phyloP scores from a whole-genome alignment of 2,888 invertebrate genomes.

The Barypeithes pellucidus region DNA sequence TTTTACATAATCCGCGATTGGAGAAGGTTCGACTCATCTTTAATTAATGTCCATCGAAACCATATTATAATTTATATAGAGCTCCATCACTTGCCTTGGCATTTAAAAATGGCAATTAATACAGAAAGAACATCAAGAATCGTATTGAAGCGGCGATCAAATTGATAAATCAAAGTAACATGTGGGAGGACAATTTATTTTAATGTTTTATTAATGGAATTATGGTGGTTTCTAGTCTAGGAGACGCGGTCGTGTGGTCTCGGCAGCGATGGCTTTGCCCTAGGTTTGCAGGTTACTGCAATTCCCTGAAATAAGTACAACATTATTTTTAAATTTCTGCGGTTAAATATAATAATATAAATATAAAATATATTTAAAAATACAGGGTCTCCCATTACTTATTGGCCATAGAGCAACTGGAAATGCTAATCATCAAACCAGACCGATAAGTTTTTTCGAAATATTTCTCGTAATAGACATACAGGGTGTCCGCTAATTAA shows the following conservation, averaged over 20 bases:
- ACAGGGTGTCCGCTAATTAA: no score
- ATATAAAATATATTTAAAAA: no score
- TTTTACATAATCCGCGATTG: constrained; percentile 18
- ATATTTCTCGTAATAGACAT: no score
- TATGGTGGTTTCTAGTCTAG: constrained; percentile 13
- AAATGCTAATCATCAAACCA: no score
- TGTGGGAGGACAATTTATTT: constrained; percentile 49
- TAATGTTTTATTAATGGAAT: constrained; percentile 45
- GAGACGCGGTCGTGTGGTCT: neutral
- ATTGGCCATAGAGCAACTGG: no score
- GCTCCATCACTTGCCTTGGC: constrained; percentile 64
- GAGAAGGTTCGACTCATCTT: constrained; percentile 60
- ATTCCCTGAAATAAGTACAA: no score
- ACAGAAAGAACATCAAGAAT: constrained; percentile 60
- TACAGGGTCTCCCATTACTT: no score
- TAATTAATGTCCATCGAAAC: constrained; percentile 62
- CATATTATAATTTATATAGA: constrained; percentile 66
- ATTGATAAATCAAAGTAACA: constrained; percentile 54
- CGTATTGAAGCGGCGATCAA: constrained; percentile 56
- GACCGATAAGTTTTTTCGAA: no score
- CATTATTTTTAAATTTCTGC: no score
- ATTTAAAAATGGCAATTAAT: constrained; percentile 65
- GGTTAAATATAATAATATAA: no score
- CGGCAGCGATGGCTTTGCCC: no score
- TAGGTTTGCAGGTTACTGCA: no score